Evolutionary conservation across 1,140 invertebrate species (phyloP).

Genomic region (Papilio glaucus): DNA sequence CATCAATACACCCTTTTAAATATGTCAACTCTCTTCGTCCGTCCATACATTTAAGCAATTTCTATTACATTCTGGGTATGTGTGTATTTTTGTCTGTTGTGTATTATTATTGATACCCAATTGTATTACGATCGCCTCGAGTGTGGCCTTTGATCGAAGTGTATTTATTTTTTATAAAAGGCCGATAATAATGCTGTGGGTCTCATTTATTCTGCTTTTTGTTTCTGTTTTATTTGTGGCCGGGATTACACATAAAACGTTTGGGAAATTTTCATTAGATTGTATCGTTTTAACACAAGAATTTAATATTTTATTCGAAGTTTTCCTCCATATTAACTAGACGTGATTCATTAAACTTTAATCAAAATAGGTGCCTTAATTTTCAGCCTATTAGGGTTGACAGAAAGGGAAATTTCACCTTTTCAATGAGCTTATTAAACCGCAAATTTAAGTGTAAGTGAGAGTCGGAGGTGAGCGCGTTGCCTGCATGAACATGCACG

Average conservation of each 20-base stretch:
- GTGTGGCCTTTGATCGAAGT: neutral
- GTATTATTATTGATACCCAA: slow-evolving; percentile 23
- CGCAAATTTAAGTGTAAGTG: no score
- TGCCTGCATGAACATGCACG: no score
- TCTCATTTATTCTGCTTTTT: slow-evolving; percentile 14
- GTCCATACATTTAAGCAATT: neutral
- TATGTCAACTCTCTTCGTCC: no score
- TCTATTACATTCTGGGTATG: neutral
- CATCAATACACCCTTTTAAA: no score
- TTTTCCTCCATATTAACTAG: no score
- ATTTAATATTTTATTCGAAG: no score
- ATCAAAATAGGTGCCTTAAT: no score
- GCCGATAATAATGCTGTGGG: slow-evolving; percentile 1
- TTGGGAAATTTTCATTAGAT: neutral
- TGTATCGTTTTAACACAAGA: neutral
- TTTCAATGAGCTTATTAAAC: no score
- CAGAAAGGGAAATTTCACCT: no score
- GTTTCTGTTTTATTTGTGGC: neutral
- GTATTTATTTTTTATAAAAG: slow-evolving; percentile 13
- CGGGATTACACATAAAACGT: neutral
- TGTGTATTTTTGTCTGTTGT: neutral
- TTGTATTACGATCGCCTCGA: neutral
- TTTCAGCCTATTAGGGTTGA: no score
- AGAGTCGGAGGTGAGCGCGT: no score
- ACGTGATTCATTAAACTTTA: no score